phyloP scores from a whole-genome alignment of 2,888 invertebrate species.

The Heteropelma amictum region DNA sequence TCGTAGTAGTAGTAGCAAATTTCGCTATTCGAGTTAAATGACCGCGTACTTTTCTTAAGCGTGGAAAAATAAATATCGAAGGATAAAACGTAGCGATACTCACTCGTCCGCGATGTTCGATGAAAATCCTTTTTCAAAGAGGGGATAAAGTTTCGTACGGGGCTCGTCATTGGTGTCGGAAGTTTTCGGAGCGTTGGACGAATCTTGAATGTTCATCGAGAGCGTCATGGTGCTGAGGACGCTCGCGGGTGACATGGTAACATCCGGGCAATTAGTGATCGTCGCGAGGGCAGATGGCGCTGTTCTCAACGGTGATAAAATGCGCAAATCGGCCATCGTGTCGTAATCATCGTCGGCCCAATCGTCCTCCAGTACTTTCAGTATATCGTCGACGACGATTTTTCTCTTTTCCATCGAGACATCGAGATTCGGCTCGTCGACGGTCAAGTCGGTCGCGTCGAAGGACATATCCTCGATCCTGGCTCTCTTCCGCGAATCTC shows the following conservation, averaged over 20 bases:
- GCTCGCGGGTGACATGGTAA: slow-evolving; percentile 78
- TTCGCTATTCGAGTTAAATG: too few species aligned
- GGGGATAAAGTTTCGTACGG: slow-evolving; percentile 67
- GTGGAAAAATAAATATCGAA: not conserved
- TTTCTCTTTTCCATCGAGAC: slow-evolving; percentile 65
- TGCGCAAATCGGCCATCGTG: slow-evolving; percentile 60
- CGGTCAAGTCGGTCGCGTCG: slow-evolving; percentile 73
- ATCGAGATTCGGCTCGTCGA: slow-evolving; percentile 72
- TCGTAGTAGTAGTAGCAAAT: too few species aligned
- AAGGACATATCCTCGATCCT: slow-evolving; percentile 63
- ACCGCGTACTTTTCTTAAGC: too few species aligned
- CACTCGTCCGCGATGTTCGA: slow-evolving; percentile 62
- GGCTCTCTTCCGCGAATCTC: slow-evolving; percentile 56
- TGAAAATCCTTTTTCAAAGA: slow-evolving; percentile 70
- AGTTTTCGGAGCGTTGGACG: not conserved
- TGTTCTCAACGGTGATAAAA: slow-evolving; percentile 62
- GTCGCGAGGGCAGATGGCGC: not conserved
- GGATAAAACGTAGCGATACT: slow-evolving; percentile 43
- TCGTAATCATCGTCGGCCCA: slow-evolving; percentile 74
- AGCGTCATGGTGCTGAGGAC: slow-evolving; percentile 80
- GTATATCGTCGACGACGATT: slow-evolving; percentile 70
- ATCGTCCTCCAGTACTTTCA: slow-evolving; percentile 75
- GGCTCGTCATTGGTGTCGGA: not conserved
- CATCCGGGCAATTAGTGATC: slow-evolving; percentile 56
- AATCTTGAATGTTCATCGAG: slow-evolving; percentile 79